Evolutionary conservation across 2,797 vertebrate genomes (phyloP), one percentile per base, ranked within the genome.

Genomic region (Manis javanica): DNA sequence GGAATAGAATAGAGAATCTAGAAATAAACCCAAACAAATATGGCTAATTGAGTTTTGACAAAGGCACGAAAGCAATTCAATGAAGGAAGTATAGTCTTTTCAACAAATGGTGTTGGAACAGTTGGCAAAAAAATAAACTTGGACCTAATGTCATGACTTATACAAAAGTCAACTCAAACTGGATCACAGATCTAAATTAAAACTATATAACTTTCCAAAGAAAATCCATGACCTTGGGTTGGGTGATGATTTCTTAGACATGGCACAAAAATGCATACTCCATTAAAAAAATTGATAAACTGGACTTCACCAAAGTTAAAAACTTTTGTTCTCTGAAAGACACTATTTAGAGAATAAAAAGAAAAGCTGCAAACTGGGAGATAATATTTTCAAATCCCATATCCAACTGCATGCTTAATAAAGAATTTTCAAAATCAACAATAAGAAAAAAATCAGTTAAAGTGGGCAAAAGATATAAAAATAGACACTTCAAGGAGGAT

Each of bases 341-440:
- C 4, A 84, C 29, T 49, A 46, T 57, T 53, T 49, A 87, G 42
- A 94, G 63, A 84, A 72, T 64, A 53, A 77, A 93, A 87, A 91
- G 42, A 74, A 11, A 63, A 55, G 9, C 16, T 82, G 46, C 5
- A 91, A 71, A 91, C 63, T 39, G 10, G 21, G 51, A 46, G 46
- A 74, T n/a, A 59, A 15, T 90, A 91, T 68, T 87, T 75, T 15
- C 39, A 74, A 91, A 92, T 26, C 26, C 37, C 34, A 57, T 31
- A 75, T 77, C 18, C 7, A 26, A 85, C 6, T 51, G 29, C 13
- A 71, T 46, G 13, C 23, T 66, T 71, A 77, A 93, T 78, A 87
- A 90, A 90, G 49, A 90, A 75, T 51, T 86, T 39, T 59, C 39
- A 66, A 88, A 88, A 61, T 83, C 75, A 90, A 83, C 18, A 66